Conservation (phyloP, 1,140 invertebrate genomes). For the Drosophila nasuta region DNA sequence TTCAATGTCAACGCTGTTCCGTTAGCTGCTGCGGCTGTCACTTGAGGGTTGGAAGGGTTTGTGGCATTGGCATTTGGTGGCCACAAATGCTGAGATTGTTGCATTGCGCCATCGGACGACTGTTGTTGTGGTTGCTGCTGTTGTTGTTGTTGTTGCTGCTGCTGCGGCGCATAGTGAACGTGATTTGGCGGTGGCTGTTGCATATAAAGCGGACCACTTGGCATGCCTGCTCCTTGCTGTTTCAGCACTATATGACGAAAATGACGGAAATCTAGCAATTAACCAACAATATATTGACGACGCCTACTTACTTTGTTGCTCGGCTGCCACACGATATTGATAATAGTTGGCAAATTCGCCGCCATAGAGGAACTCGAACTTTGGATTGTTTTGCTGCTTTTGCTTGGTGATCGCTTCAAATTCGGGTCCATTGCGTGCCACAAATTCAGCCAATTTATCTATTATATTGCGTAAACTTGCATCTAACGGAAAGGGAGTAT, state of each 20-base stretch:
- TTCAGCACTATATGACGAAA: conserved; percentile 82
- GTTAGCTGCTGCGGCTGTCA: conserved; percentile 35
- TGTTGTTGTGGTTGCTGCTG: conserved; percentile 50
- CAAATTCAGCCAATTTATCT: conserved; percentile 99
- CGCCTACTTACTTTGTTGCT: conserved; percentile 74
- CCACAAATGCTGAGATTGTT: conserved; percentile 60
- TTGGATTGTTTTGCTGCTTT: conserved; percentile 98
- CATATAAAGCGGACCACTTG: conserved; percentile 46
- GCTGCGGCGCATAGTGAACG: conserved; percentile 57
- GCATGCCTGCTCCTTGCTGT: conserved; percentile 79
- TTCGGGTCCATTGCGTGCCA: conserved; percentile 98
- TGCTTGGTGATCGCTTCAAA: conserved; percentile 99
- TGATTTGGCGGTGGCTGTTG: conserved; percentile 63
- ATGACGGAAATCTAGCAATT: background rate
- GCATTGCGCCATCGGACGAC: conserved; percentile 45
- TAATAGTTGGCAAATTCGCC: conserved; percentile 98
- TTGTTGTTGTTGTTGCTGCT: conserved; percentile 52
- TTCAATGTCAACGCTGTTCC: conserved; percentile 73
- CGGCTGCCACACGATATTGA: conserved; percentile 92
- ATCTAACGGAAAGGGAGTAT: conserved; percentile 56
- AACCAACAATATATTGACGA: background rate
- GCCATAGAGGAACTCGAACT: conserved; percentile 98
- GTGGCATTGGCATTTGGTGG: conserved; percentile 42
- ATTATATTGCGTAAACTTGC: conserved; percentile 92
- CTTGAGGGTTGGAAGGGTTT: conserved; percentile 33